Evolutionary conservation across 2,888 invertebrate genomes (phyloP), one percentile per base, ranked within the genome.

Genomic region (Protophormia terraenovae): DNA sequence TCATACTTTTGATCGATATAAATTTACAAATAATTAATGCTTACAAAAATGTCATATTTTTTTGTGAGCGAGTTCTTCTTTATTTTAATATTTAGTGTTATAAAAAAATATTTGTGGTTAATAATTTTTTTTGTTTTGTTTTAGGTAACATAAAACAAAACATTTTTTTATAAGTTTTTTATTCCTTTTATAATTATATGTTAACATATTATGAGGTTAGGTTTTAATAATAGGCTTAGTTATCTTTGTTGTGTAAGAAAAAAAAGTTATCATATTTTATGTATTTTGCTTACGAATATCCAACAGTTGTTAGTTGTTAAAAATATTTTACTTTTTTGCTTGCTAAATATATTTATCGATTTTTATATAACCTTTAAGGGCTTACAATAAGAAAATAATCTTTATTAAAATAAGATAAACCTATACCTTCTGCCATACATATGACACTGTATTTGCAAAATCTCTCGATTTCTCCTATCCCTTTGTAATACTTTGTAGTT

Each of bases 21-120:
- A n/a, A n/a, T n/a, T 38, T 19, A 50, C 19, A 62, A 45, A 73
- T 83, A 77, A 77, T 83, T 72, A 78, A n/a, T 50, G 73, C 41
- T 79, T 78, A 62, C 67, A 67, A 62, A 73, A 83, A 79, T 83
- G 83, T 67, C 83, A 83, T 83, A 78, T 83, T 50, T 78, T 69
- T 58, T 60, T 19, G 3, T n/a, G 3, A 14, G 5, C 1, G 14
- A 41, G 38, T 8, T 12, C 10, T 5, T 47, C 7, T 5, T 35
- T 38, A 22, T 32, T 41, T 12, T 41, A 14, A 41, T 5, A 41
- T 4, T n/a, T n/a, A 41, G 14, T 41, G n/a, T 41, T 14, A 4
- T 38, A 38, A 38, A 38, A 47, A 47, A 16, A 41, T 41, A 47
- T 47, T 16, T 47, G 55, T 27, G 55, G 55, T 55, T 55, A 27